phyloP scores from a whole-genome alignment of 2,113 vertebrate species.

The Leucoraja erinaceus region DNA sequence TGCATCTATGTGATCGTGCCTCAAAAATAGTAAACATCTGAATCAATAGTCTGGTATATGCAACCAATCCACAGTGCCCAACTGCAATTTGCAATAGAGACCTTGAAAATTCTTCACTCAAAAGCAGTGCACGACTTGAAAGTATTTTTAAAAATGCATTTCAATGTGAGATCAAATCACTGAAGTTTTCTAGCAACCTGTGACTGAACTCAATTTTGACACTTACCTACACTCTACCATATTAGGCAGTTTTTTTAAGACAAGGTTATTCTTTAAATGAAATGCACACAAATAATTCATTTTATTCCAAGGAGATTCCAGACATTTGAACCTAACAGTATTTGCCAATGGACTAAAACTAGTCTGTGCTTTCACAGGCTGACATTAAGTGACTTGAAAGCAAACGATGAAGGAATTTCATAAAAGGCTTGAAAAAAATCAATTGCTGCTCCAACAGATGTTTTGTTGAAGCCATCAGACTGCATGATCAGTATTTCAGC shows the following conservation, averaged over 20 bases:
- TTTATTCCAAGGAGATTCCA: neutral
- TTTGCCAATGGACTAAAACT: neutral
- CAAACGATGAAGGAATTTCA: slow-evolving; percentile 22
- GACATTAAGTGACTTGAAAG: neutral
- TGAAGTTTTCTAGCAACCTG: neutral
- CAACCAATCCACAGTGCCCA: too few relatives aligned
- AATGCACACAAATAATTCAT: neutral
- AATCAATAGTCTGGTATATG: too few relatives aligned
- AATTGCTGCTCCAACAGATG: slow-evolving; percentile 33
- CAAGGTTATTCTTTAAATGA: neutral
- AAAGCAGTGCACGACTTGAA: neutral
- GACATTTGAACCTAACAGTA: neutral
- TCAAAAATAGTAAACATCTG: too few relatives aligned
- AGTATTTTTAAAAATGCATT: neutral
- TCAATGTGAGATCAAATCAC: neutral
- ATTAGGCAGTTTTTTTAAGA: neutral
- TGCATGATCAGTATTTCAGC: slow-evolving; percentile 36
- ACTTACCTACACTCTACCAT: too few relatives aligned
- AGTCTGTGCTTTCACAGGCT: neutral
- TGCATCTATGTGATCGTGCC: too few relatives aligned
- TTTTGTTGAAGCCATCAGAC: slow-evolving; percentile 30
- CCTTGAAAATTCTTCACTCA: neutral
- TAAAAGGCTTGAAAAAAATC: slow-evolving; percentile 22
- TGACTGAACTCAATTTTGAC: neutral
- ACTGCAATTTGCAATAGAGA: too few relatives aligned